Conservation (phyloP, 1,140 invertebrate species). For the Diploscapter pachys region DNA sequence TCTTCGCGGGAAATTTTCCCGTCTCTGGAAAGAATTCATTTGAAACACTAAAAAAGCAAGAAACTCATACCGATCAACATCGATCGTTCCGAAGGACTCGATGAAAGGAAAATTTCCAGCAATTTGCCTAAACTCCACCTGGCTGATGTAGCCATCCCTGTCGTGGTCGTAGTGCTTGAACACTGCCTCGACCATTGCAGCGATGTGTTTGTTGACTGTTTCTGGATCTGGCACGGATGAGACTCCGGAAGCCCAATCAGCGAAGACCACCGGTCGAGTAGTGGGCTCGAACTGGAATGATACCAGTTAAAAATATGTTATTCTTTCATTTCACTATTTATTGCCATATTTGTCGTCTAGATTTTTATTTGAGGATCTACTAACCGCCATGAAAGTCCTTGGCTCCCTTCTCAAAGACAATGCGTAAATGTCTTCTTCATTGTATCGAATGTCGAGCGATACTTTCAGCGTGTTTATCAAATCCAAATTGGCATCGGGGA, state of each 20-base stretch:
- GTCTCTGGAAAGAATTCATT: constrained; percentile 60
- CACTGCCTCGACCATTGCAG: constrained; percentile 66
- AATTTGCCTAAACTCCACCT: constrained; percentile 65
- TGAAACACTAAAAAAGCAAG: neutral
- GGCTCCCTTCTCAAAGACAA: constrained; percentile 66
- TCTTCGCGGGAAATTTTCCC: constrained; percentile 66
- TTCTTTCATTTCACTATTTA: no score
- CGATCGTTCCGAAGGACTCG: constrained; percentile 65
- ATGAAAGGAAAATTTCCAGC: constrained; percentile 67
- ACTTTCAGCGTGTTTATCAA: constrained; percentile 66
- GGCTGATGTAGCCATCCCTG: constrained; percentile 64
- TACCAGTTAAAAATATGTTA: neutral
- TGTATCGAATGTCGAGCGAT: constrained; percentile 66
- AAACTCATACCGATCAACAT: constrained; percentile 63
- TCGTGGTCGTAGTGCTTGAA: constrained; percentile 68
- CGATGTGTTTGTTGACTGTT: constrained; percentile 66
- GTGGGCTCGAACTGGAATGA: constrained; percentile 62
- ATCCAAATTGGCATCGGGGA: constrained; percentile 63
- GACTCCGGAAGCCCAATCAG: constrained; percentile 65
- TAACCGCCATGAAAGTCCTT: constrained; percentile 36
- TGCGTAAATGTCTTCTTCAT: constrained; percentile 68
- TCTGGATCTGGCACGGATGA: constrained; percentile 61
- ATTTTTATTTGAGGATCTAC: constrained; percentile 7
- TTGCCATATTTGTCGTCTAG: no score
- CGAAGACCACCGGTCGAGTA: constrained; percentile 64